A percentile compares a stretch with the other conserved stretches of the same genome.
These are phyloP conservation scores for Eolophus roseicapilla DNA, from an alignment of 2,113 vertebrate species.

Conservation along the genomic window DNA sequence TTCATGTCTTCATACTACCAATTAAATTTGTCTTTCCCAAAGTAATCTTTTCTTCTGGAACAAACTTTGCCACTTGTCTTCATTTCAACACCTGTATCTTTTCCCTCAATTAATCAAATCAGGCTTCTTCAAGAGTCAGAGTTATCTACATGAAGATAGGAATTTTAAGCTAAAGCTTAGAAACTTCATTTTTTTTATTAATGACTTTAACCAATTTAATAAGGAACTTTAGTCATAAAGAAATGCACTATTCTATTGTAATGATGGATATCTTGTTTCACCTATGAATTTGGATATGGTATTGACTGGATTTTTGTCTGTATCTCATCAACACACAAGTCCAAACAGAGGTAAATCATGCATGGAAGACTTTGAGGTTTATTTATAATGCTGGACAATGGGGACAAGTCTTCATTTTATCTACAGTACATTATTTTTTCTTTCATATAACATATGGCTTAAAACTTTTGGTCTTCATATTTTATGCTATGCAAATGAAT, in stretches of 20 bases:
- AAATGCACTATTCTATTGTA: neutral
- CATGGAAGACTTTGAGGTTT: neutral
- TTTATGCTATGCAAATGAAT: neutral
- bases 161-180: neutral
- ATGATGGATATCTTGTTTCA: neutral
- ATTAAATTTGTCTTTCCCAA: neutral
- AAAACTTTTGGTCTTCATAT: neutral
- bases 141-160: rapidly evolving
- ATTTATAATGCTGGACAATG: neutral
- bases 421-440: neutral
- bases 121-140: neutral
- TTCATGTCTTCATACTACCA: neutral
- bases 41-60: neutral
- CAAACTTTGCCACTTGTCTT: neutral
- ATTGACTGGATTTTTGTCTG: neutral
- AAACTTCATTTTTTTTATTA: neutral
- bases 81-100: neutral
- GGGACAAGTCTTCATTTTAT: neutral
- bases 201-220: neutral
- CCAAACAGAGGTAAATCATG: neutral
- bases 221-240: neutral
- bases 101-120: neutral
- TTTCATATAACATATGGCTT: neutral
- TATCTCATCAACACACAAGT: neutral
- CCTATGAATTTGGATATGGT: neutral